Evolutionary conservation across 2,888 invertebrate genomes (phyloP).

Genomic region (Rhagophthalmus giganteus): DNA sequence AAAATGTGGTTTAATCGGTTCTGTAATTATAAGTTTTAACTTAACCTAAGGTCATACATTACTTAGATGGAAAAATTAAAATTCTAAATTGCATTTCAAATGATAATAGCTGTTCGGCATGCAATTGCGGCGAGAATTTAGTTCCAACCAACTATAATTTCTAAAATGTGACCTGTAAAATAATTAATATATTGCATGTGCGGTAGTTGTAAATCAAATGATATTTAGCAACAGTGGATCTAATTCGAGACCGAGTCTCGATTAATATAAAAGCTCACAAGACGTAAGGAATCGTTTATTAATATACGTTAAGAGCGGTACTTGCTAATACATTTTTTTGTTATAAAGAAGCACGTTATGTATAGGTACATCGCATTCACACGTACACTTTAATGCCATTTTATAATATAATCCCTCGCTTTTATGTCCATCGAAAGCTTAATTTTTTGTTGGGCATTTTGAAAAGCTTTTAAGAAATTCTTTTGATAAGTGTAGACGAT

Average conservation of each 20-base stretch:
- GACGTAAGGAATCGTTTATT: background rate
- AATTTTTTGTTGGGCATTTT: too few species aligned
- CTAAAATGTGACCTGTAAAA: slow-evolving; percentile 9
- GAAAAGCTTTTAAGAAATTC: background rate
- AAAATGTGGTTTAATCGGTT: background rate
- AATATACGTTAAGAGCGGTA: background rate
- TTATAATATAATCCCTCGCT: too few species aligned
- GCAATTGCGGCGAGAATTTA: slow-evolving; percentile 1
- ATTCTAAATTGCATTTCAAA: slow-evolving; percentile 3
- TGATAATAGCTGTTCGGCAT: slow-evolving; percentile 5
- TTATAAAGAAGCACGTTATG: too few species aligned
- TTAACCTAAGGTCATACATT: slow-evolving; percentile 4
- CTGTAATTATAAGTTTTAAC: background rate
- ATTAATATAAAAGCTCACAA: slow-evolving; percentile 7
- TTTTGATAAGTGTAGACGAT: background rate
- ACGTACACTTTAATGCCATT: too few species aligned
- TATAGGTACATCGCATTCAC: too few species aligned
- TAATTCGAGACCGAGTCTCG: too few species aligned
- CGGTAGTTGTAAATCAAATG: slow-evolving; percentile 16
- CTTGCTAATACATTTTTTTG: background rate
- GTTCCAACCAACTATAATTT: background rate
- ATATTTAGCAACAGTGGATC: slow-evolving; percentile 10
- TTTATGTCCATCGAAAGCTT: too few species aligned
- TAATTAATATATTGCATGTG: slow-evolving; percentile 19
- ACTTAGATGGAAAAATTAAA: background rate